Base-by-base conservation (phyloP, 2,888 invertebrate genomes). In the Teleiodes luculella region DNA sequence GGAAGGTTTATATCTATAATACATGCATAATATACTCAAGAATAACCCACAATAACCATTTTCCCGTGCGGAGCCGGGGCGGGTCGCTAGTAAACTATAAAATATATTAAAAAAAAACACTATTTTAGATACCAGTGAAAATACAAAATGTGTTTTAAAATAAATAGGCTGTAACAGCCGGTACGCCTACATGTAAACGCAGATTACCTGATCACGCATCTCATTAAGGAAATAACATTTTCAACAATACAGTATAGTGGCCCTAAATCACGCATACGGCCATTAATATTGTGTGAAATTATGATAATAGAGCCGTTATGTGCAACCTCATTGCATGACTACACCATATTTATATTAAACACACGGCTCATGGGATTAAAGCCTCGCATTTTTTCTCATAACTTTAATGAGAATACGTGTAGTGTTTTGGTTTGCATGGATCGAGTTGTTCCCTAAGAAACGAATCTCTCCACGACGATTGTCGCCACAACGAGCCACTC, bases 301-400 rank as follows among this genome's bases (percentile, higher is more conserved):
- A 77, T 76, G 72, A 74, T 78, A 80, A 76, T 77, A 72, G 70
- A 79, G 74, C 66, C 64, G 75, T 81, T 80, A 72, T 30, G 75
- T 80, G 82, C 80, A 80, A 78, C 70, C 69, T 71, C 64, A 70
- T 85, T 61, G 81, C 84, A 83, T 85, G 84, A 74, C 79, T 76
- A 39, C 39, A 18, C 7, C 39, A 39, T 39, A 39, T 39, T 39
- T 39, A 39, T 39, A 39, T 16, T 18, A 39, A 16, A 18, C 39
- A 14, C 16, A 39, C 10, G 16, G 16, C 39, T 39, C 14, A 16
- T 16, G 18, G 39, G 16, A 39, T 16, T 39, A 16, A 39, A 39
- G 39, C 39, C 6, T 24, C 24, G 24, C 24, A 6, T 24, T 24
- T 39, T 39, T 36, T 14, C 7, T 14, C 14, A 14, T 14, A 14